These are phyloP conservation scores for Gymnoscelis rufifasciata DNA, from an alignment of 2,888 invertebrate species.

Conservation along the genomic window DNA sequence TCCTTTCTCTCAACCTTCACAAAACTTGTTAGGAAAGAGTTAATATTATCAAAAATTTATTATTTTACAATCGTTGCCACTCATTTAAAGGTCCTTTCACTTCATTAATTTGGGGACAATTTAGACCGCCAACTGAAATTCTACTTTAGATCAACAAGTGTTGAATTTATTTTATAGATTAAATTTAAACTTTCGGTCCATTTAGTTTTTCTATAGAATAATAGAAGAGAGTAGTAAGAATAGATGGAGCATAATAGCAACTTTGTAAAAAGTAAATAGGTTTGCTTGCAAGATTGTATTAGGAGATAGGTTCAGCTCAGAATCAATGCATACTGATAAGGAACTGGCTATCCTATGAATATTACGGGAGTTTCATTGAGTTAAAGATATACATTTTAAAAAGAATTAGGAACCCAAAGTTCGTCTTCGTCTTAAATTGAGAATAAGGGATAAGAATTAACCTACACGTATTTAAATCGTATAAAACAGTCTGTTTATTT, in stretches of 20 bases:
- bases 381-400: too few relatives aligned
- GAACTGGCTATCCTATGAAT: too few relatives aligned
- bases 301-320: neutral
- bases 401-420: too few relatives aligned
- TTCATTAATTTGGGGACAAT: constrained; percentile 5
- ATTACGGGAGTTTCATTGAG: neutral
- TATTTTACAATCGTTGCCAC: constrained; percentile 11
- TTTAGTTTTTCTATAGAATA: too few relatives aligned
- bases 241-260: neutral
- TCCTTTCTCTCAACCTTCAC: constrained; percentile 24
- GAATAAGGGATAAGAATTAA: too few relatives aligned
- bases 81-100: constrained; percentile 22
- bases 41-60: constrained; percentile 10
- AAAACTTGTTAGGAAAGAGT: constrained; percentile 24
- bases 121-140: neutral
- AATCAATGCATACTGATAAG: constrained; percentile 1
- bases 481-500: too few relatives aligned
- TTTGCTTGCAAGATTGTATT: constrained; percentile 6
- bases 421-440: too few relatives aligned
- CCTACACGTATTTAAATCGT: too few relatives aligned
- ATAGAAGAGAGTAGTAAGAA: too few relatives aligned
- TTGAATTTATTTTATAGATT: too few relatives aligned
- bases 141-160: too few relatives aligned
- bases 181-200: neutral
- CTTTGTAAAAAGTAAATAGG: constrained; percentile 1